Evolutionary conservation across 2,113 vertebrate genomes (phyloP), one percentile per base, ranked within the genome.

Genomic region (Rhinolophus sinicus): DNA sequence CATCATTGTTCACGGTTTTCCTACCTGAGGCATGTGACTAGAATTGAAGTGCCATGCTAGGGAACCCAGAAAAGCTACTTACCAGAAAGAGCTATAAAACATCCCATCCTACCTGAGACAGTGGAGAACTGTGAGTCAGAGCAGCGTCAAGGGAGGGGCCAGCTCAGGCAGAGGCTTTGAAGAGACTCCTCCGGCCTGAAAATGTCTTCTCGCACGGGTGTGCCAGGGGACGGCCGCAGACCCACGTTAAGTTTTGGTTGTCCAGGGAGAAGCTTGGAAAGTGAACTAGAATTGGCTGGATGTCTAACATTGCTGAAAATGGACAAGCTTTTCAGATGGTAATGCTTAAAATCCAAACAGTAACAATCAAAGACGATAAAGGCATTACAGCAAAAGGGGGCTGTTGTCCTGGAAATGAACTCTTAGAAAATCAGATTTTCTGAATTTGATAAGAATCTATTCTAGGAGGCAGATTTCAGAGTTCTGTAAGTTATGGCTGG

Each of bases 371-470:
- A 86, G 56, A 70, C 22, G 35, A 90, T 22, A 76, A 92, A 62
- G 35, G 28, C 38, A 50, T 89, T 60, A 73, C 16, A 69, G 47
- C 56, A 22, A 67, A 91, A 64, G 12, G 62, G 26, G 33, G 28
- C 14, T 64, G 26, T 47, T 94, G 80, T 95, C 75, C 95, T 90
- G 24, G 47, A 93, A 69, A n/a, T 90, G 92, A 97, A 95, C 93
- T 56, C 78, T 77, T 22, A 15, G 44, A 82, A 95, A 97, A 93
- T 96, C 76, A 88, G 50, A 88, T 95, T 97, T 95, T 95, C 87
- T 90, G 26, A 81, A 90, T 73, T 82, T 91, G 62, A 78, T 93
- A 96, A 87, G 62, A 91, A 62, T 62, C 18, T 22, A 35, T 54
- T 30, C 33, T 44, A 85, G 78, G 86, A 82, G 65, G 69, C 50